Conservation (phyloP, 2,113 vertebrate species). For the Alces alces region DNA sequence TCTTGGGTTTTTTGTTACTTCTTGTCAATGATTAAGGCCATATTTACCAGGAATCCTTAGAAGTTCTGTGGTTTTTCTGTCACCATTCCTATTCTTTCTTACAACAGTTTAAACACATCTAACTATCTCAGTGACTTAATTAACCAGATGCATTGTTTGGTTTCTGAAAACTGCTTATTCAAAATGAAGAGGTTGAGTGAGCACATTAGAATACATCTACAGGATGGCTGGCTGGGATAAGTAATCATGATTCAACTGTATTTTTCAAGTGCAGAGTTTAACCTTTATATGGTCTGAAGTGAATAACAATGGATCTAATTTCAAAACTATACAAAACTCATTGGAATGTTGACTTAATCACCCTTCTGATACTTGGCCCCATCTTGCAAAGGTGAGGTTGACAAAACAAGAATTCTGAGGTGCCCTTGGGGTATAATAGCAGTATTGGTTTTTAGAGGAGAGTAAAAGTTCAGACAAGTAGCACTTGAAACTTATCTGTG, state of each 20-base stretch:
- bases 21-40: background rate
- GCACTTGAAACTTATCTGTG: background rate
- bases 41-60: background rate
- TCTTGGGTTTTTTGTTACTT: background rate
- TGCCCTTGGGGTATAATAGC: background rate
- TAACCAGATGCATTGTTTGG: background rate
- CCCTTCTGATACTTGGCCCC: background rate
- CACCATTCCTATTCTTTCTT: background rate
- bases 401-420: background rate
- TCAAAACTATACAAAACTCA: conserved; percentile 17
- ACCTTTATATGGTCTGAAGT: background rate
- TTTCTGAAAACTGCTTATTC: background rate
- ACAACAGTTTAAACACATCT: background rate
- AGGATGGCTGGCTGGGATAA: background rate
- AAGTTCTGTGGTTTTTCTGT: background rate
- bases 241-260: background rate
- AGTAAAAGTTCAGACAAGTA: background rate
- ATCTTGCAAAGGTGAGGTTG: background rate
- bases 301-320: conserved; percentile 29
- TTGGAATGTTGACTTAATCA: conserved; percentile 37
- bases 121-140: background rate
- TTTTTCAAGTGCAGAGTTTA: conserved; percentile 36
- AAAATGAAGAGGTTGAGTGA: background rate
- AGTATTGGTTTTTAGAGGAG: background rate
- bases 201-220: background rate